These are phyloP conservation scores for Netelia inedita DNA, from an alignment of 2,888 invertebrate genomes.

Conservation along the genomic window DNA sequence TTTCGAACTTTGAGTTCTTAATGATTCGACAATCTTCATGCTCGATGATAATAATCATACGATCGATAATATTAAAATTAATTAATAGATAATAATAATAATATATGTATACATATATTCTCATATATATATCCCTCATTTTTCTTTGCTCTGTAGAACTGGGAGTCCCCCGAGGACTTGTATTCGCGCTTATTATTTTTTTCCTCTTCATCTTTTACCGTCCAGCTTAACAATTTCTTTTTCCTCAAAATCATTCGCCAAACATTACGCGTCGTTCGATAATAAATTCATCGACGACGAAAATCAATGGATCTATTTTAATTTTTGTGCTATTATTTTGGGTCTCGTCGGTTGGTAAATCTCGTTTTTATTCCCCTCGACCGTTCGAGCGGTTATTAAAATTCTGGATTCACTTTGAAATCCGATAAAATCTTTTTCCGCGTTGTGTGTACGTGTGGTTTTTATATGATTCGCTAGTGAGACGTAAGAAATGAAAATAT, in stretches of 20 bases:
- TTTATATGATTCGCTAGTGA: constrained; percentile 1
- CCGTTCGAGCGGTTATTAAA: background rate
- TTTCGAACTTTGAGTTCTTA: constrained; percentile 32
- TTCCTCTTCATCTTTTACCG: background rate
- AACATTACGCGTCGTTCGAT: constrained; percentile 41
- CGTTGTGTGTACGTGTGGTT: constrained; percentile 19
- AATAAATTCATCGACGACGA: constrained; percentile 49
- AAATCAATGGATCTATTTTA: constrained; percentile 31
- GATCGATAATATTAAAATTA: constrained; percentile 54
- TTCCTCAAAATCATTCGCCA: constrained; percentile 1
- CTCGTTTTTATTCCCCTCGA: constrained; percentile 1
- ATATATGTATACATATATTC: constrained; percentile 50
- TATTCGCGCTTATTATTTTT: background rate
- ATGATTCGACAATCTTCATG: constrained; percentile 38
- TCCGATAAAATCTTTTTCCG: background rate
- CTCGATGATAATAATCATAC: constrained; percentile 43
- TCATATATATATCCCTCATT: constrained; percentile 47
- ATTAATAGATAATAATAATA: constrained; percentile 51
- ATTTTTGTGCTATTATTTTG: constrained; percentile 37
- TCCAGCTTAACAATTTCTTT: constrained; percentile 4
- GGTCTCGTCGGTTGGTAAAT: constrained; percentile 2
- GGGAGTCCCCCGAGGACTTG: constrained; percentile 8
- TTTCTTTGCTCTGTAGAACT: constrained; percentile 32
- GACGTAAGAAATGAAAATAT: background rate
- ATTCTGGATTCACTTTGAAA: background rate